These are phyloP conservation scores for Onychomys leucogaster DNA, from an alignment of 2,797 vertebrate genomes.

Conservation along the genomic window DNA sequence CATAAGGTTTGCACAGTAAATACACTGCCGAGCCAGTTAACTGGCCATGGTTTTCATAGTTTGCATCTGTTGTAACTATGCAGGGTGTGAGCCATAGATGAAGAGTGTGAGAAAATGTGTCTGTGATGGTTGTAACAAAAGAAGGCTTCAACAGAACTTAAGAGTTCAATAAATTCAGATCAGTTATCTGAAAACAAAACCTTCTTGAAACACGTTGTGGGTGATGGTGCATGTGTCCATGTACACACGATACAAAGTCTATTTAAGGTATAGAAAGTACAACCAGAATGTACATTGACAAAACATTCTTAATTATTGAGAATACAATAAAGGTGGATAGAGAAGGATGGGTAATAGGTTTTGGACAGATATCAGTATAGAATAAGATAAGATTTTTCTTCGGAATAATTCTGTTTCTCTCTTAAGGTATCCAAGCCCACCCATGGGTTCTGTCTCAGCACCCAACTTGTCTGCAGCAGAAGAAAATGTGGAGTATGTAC, in stretches of 20 bases:
- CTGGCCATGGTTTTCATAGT: slow-evolving; percentile 31
- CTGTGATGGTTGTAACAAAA: background rate
- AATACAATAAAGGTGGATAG: background rate
- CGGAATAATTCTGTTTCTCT: slow-evolving; percentile 61
- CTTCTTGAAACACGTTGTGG: background rate
- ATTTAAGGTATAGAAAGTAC: background rate
- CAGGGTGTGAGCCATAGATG: background rate
- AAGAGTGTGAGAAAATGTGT: background rate
- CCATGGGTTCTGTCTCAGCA: slow-evolving; percentile 89
- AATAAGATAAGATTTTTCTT: slow-evolving; percentile 32
- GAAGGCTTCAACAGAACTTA: background rate
- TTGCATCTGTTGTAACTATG: background rate
- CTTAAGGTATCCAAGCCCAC: slow-evolving; percentile 93
- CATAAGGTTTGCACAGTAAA: background rate
- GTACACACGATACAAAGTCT: background rate
- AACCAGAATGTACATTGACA: background rate
- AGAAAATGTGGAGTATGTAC: slow-evolving; percentile 96
- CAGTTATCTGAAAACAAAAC: background rate
- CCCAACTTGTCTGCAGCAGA: slow-evolving; percentile 90
- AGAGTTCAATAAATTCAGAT: slow-evolving; percentile 48
- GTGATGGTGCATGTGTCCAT: background rate
- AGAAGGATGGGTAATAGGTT: background rate
- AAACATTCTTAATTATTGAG: slow-evolving; percentile 6
- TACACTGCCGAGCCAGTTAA: background rate
- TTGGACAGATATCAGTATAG: background rate